Evolutionary conservation across 2,888 invertebrate genomes (phyloP).

Genomic region (Apamea sordens): DNA sequence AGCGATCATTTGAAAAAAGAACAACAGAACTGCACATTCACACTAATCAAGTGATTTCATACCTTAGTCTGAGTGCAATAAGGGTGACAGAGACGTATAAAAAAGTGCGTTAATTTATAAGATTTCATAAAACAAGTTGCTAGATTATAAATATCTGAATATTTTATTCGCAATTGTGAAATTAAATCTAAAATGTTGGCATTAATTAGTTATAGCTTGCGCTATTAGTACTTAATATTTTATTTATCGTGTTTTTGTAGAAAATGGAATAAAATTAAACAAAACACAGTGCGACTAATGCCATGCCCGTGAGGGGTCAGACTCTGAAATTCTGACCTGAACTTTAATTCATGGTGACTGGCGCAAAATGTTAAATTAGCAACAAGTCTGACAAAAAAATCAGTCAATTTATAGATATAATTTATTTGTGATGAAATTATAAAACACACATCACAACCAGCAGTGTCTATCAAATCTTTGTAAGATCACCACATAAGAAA

Average conservation of each 20-base stretch:
- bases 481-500: neutral
- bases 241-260: constrained; percentile 41
- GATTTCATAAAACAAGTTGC: constrained; percentile 50
- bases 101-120: constrained; percentile 45
- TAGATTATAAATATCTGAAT: constrained; percentile 36
- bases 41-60: constrained; percentile 26
- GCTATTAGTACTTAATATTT: constrained; percentile 34
- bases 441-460: neutral
- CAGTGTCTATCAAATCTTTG: neutral
- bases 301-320: constrained; percentile 21
- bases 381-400: neutral
- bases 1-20: constrained; percentile 50
- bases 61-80: constrained; percentile 14
- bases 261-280: constrained; percentile 14
- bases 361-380: constrained; percentile 16
- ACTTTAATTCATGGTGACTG: neutral
- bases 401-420: too few relatives aligned
- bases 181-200: constrained; percentile 47
- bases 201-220: constrained; percentile 52
- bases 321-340: constrained; percentile 5
- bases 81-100: neutral
- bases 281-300: constrained; percentile 35
- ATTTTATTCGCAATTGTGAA: constrained; percentile 56
- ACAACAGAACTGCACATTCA: constrained; percentile 14
- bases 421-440: too few relatives aligned